Base-by-base conservation (phyloP, 2,113 vertebrate species). In the Poeciliopsis prolifica region DNA sequence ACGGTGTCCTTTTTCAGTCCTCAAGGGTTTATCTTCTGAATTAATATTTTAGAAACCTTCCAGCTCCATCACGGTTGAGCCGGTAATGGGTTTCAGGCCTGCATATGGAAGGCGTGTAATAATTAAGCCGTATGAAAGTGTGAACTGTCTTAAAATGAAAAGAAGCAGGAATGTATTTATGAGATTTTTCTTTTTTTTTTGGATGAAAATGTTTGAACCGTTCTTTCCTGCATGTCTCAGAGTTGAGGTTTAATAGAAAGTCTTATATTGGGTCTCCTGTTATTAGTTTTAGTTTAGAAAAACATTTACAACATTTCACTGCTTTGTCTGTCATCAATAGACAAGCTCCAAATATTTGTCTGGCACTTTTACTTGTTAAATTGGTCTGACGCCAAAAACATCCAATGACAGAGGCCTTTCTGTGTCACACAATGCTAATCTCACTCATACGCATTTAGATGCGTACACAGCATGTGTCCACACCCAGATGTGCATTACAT, bases 401-500 rank as follows among this genome's bases (percentile, higher is more conserved):
- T 68, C 64, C 2, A 29, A 61, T 51, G 58, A 70, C 35, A 1
- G 4, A 61, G 6, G 51, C 17, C 12, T 69, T 5, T 15, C 29
- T 74, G 76, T 74, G 69, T 81, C 5, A 63, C 19, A 67, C 30
- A 30, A 22, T 61, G 80, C 70, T 79, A 54, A 42, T 72, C 58
- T 1, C 3, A 15, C 48, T 30, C 44, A 77, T 89, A 87, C 75
- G 33, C 54, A 29, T 15, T 87, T 79, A 17, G 28, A 29, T 24
- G 7, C 31, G 48, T 5, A 58, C n/a, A 66, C 15, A 35, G 1
- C 0, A 3, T 72, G 4, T 70, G 9, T 44, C 68, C 88, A 85
- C 89, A 74, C 83, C 87, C 80, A 75, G 48, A 61, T 42, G 24
- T n/a, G 31, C 24, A 17, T 69, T 51, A 28, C 31, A 35, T 75